These are phyloP conservation scores for Sinella curviseta DNA, from an alignment of 1,140 invertebrate genomes.

Conservation along the genomic window DNA sequence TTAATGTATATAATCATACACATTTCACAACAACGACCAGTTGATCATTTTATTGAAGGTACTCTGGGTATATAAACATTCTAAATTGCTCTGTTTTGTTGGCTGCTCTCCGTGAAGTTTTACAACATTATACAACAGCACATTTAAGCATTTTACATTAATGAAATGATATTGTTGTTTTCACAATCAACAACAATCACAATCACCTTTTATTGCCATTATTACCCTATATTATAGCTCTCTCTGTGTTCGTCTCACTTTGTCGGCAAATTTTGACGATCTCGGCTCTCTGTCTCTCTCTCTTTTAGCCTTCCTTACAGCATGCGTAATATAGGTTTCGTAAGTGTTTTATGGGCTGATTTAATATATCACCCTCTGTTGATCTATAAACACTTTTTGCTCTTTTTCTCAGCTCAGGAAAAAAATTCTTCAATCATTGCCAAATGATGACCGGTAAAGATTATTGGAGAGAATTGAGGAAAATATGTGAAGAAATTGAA, in stretches of 20 bases:
- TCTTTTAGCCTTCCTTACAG: not conserved
- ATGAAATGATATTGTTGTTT: not conserved
- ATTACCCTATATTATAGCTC: not conserved
- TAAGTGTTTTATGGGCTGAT: not conserved
- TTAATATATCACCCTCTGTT: not conserved
- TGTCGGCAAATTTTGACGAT: too few species aligned
- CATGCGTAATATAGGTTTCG: not conserved
- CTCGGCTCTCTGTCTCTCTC: too few species aligned
- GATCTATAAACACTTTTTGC: not conserved
- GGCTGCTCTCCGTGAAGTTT: not conserved
- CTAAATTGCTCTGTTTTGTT: not conserved
- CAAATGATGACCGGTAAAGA: not conserved
- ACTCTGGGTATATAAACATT: not conserved
- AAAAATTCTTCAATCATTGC: not conserved
- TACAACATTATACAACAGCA: not conserved
- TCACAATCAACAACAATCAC: slow-evolving; percentile 9
- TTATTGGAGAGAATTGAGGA: not conserved
- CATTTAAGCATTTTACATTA: not conserved
- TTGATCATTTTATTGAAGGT: slow-evolving; percentile 15
- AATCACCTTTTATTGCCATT: slow-evolving; percentile 5
- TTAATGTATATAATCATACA: not conserved
- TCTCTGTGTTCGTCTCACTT: not conserved
- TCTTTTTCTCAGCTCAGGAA: not conserved
- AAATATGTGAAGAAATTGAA: not conserved
- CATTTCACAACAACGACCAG: not conserved